Base-by-base conservation (phyloP, 1,140 invertebrate species). In the Drosophila takahashii region DNA sequence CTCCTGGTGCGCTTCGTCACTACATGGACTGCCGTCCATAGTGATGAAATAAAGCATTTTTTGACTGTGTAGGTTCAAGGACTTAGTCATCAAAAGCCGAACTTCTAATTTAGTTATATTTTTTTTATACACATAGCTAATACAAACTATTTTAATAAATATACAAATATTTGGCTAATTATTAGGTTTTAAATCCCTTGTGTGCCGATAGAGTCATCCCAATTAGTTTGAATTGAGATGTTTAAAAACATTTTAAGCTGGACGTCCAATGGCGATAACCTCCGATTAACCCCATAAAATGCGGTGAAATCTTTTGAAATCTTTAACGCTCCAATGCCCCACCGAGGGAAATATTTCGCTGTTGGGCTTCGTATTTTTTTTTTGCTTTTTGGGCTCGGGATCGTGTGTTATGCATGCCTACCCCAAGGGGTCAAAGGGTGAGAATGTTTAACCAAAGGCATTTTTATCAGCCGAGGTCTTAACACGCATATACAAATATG, bases 381-480 rank as follows among this genome's bases (percentile, higher is more conserved):
- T 22, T 36, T 11, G 10, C 3, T 18, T 37, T 50, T 26, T 47
- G 8, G 26, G 15, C 15, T 44, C 58, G 48, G 48, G 42, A 36
- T 53, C 59, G 59, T 59, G 44, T 67, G 64, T 50, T 71, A 48
- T 70, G 66, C 50, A 39, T 41, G 67, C 42, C 67, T 65, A 67
- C 53, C 60, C 44, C 51, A 72, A 58, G 66, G 77, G 74, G 78
- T 87, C 73, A 79, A 75, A 60, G 75, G 61, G 65, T 69, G 79
- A 75, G 62, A 81, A 83, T 86, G 83, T 78, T 87, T 75, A 66
- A 76, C 58, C 83, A 56, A 77, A 76, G 83, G 83, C 85, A 86
- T 86, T 86, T 86, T 86, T 86, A 86, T 86, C 83, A 86, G 83
- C 84, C 72, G 86, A 79, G 84, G 83, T 86, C 83, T 86, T 86